Conservation (phyloP, 2,113 vertebrate species). For the Gambusia affinis region DNA sequence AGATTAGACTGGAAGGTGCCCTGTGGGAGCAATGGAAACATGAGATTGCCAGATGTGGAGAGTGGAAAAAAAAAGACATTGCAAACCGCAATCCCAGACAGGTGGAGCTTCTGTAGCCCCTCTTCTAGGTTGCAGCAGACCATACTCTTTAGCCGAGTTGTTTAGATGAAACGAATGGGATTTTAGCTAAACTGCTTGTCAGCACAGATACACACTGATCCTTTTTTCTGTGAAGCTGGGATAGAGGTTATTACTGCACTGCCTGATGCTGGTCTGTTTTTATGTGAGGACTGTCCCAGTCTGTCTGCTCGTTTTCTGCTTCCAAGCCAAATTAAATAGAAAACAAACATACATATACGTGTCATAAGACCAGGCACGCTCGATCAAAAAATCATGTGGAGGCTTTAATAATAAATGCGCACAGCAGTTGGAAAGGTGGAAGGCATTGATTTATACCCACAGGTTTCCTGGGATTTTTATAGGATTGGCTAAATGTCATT, state of each 20-base stretch:
- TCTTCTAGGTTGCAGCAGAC: constrained; percentile 59
- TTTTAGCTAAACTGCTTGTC: constrained; percentile 80
- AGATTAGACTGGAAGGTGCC: constrained; percentile 22
- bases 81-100: constrained; percentile 49
- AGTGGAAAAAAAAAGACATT: constrained; percentile 2
- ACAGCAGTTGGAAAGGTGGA: constrained; percentile 77
- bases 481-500: constrained; percentile 85
- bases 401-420: constrained; percentile 78
- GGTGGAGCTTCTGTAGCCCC: constrained; percentile 54
- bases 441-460: constrained; percentile 80
- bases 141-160: constrained; percentile 61
- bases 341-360: constrained; percentile 42
- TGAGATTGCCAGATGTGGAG: constrained; percentile 39
- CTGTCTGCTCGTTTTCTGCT: constrained; percentile 52
- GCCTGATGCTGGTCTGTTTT: constrained; percentile 37
- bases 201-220: constrained; percentile 77
- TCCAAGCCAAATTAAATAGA: constrained; percentile 27
- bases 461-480: constrained; percentile 81
- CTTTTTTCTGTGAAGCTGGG: constrained; percentile 65
- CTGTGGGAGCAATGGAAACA: constrained; percentile 15
- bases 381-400: constrained; percentile 72
- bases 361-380: constrained; percentile 39
- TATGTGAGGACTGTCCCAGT: constrained; percentile 32
- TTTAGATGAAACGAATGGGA: constrained; percentile 75
- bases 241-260: constrained; percentile 33